Evolutionary conservation across 2,113 vertebrate species (phyloP).

Genomic region (Paramormyrops kingsleyae): DNA sequence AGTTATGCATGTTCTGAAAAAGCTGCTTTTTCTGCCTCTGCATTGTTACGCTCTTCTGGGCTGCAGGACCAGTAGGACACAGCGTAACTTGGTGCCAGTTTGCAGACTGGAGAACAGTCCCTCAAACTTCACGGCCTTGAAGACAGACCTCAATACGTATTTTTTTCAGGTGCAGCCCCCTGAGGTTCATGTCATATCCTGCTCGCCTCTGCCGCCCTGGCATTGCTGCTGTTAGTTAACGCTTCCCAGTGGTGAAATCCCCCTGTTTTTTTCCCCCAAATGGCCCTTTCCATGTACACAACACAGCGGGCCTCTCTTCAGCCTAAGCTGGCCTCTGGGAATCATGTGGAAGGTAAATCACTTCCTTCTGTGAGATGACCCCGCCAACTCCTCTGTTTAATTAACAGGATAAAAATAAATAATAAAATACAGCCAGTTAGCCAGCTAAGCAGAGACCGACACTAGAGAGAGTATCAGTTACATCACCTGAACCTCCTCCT

Average conservation of each 20-base stretch:
- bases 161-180: not conserved
- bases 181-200: not conserved
- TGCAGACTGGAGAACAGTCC: not conserved
- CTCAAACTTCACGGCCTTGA: not conserved
- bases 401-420: slow-evolving; percentile 39
- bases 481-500: slow-evolving; percentile 58
- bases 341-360: not conserved
- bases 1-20: not conserved
- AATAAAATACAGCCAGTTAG: not conserved
- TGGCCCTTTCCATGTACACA: not conserved
- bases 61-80: not conserved
- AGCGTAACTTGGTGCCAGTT: not conserved
- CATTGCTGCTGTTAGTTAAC: not conserved
- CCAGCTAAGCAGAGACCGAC: slow-evolving; percentile 47
- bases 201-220: not conserved
- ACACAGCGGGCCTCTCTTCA: not conserved
- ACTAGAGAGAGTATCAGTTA: slow-evolving; percentile 61
- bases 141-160: not conserved
- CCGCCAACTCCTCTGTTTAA: slow-evolving; percentile 47
- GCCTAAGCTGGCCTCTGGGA: not conserved
- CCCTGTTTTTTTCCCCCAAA: not conserved
- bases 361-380: slow-evolving; percentile 30
- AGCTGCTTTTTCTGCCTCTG: not conserved
- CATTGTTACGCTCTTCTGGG: not conserved
- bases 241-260: not conserved